A percentile compares a stretch with the other conserved stretches of the same genome.
Evolutionary conservation across 2,797 vertebrate genomes (phyloP).

Genomic region (Poecilia velifera): DNA sequence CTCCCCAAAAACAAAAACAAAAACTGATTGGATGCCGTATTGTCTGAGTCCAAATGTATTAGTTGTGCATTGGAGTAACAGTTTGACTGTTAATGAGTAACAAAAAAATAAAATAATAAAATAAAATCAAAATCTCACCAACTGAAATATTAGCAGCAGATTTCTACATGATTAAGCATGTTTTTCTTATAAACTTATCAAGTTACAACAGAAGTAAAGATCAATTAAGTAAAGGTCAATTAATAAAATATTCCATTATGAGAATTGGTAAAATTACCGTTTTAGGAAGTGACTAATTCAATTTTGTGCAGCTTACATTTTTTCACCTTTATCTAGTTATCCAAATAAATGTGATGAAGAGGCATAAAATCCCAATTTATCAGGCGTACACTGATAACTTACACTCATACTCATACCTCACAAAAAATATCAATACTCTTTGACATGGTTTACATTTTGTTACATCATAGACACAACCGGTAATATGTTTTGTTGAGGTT

Average conservation of each 20-base stretch:
- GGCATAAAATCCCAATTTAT: not conserved
- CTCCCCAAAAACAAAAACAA: not conserved
- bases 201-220: not conserved
- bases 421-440: too few species aligned
- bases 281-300: not conserved
- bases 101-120: too few species aligned
- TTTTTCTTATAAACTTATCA: not conserved
- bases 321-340: not conserved
- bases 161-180: not conserved
- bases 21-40: not conserved
- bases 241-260: not conserved
- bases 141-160: not conserved
- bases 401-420: not conserved
- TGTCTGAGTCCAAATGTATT: not conserved
- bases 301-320: not conserved
- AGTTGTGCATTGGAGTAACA: not conserved
- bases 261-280: not conserved
- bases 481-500: too few species aligned
- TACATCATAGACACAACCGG: not conserved
- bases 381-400: not conserved
- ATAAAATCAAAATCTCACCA: not conserved
- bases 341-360: not conserved
- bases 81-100: not conserved
- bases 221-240: not conserved
- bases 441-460: not conserved